Base-by-base conservation (phyloP, 2,888 invertebrate species). In the Maniola hyperantus region DNA sequence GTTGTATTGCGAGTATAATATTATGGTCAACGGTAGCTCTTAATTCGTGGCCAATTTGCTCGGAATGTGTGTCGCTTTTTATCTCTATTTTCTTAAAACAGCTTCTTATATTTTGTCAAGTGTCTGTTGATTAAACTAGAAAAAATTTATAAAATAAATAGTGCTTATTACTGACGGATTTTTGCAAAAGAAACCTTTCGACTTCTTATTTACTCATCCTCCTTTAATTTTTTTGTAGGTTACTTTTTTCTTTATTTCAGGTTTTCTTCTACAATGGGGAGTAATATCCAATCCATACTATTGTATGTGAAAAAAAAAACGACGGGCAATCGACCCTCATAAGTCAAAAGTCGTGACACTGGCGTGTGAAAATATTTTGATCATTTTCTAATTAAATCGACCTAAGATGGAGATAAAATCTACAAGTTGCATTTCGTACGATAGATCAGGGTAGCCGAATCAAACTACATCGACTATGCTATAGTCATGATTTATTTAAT, bases 1-100 rank as follows among this genome's bases (percentile, higher is more conserved):
- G 73, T 72, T 72, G 75, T 71, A 73, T 72, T 44, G 6, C 34
- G 77, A 48, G 83, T 81, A 83, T 83, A n/a, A n/a, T n/a, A n/a
- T n/a, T n/a, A 83, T 83, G 81, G 80, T 82, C 80, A 82, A 77
- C 77, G 83, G 81, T 84, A 82, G 83, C 64, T 73, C 67, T 71
- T 57, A 70, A 72, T 59, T 39, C 59, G 66, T 66, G 55, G 62
- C 42, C 48, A 51, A 64, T 67, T 57, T 64, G 54, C 60, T 64
- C 51, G n/a, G 59, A 59, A 61, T 68, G 51, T 55, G 20, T 70
- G 60, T 55, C 44, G 60, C 8, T 55, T 64, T 67, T 46, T 67
- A 57, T 66, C 53, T 42, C n/a, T 48, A 15, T 10, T 54, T 34
- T 18, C 10, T 7, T 8, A 48, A 48, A 48, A 15, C 48, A 8